Base-by-base conservation (phyloP, 2,113 vertebrate species). In the Rana temporaria region DNA sequence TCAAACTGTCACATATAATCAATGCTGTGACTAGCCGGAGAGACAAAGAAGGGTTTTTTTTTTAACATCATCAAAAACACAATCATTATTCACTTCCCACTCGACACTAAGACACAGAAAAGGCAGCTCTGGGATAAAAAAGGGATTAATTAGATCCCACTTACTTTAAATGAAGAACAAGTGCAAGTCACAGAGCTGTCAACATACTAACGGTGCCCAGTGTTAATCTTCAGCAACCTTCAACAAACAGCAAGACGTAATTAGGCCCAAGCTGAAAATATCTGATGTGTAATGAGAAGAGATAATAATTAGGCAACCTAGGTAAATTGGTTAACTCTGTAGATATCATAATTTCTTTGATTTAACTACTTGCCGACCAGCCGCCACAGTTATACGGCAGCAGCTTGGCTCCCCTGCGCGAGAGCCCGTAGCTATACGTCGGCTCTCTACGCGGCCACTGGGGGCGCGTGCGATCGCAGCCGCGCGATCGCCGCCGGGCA, bases 101-200 rank as follows among this genome's bases (percentile, higher is more conserved):
- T 89, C 86, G n/a, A 84, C 89, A 22, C 70, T 73, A 52, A 91
- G 84, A 86, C 85, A 86, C 83, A 84, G 86, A 90, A 90, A 86
- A 86, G 85, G 85, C 79, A 88, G 78, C 75, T 89, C 85, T 86
- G 84, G 86, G 81, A 87, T 88, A 83, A 85, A 18, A 86, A 30
- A 85, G 87, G 57, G 81, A 88, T 90, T 86, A 85, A 84, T 89
- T 88, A 90, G 84, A 85, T 86, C 85, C 84, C 81, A 85, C 86
- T 88, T 87, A 88, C 89, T 90, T 90, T 86, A 90, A 88, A 88
- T 87, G 86, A 91, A 88, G 86, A 67, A 91, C 86, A 87, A 85
- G 84, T 86, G 84, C 52, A 88, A 90, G 89, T 89, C 88, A 91
- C 84, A 79, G 86, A 85, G 42, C 85, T 90, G 87, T 92, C 90